Conservation (phyloP, 35 echinoderm and acorn worm genomes). For the Ophiothrix spiculata region DNA sequence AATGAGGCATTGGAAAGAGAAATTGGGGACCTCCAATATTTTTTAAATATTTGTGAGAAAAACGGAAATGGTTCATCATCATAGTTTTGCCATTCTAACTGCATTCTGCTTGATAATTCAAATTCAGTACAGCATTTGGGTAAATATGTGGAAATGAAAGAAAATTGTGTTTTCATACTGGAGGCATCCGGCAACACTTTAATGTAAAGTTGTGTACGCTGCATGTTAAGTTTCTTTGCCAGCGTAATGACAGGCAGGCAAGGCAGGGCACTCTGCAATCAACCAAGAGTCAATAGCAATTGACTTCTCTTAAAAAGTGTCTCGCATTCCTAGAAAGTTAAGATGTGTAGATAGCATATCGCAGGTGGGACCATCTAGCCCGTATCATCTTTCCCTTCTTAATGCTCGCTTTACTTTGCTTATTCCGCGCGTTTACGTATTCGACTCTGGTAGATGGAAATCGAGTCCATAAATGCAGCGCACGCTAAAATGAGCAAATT, state of each 20-base stretch:
- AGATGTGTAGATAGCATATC: background rate
- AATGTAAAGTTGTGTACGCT: background rate
- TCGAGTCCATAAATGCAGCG: background rate
- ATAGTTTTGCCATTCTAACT: too few relatives aligned
- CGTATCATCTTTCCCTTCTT: constrained; percentile 8
- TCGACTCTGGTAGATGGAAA: background rate
- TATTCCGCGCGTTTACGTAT: background rate
- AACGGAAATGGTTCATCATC: too few relatives aligned
- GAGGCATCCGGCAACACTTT: background rate
- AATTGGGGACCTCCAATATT: too few relatives aligned
- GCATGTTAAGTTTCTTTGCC: background rate
- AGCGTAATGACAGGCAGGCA: too few relatives aligned
- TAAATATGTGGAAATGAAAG: too few relatives aligned
- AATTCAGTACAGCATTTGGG: too few relatives aligned
- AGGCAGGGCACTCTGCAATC: background rate
- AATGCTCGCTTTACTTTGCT: background rate
- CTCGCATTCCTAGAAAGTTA: background rate
- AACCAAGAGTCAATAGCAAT: background rate
- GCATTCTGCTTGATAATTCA: too few relatives aligned
- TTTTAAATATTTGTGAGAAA: too few relatives aligned
- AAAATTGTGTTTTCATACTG: too few relatives aligned
- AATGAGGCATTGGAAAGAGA: too few relatives aligned
- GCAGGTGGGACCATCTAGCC: background rate
- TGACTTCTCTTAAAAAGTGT: constrained; percentile 14
- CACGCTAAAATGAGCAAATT: background rate